These are phyloP conservation scores for Trichacis sp. DNA, from an alignment of 2,888 invertebrate species.

Conservation along the genomic window DNA sequence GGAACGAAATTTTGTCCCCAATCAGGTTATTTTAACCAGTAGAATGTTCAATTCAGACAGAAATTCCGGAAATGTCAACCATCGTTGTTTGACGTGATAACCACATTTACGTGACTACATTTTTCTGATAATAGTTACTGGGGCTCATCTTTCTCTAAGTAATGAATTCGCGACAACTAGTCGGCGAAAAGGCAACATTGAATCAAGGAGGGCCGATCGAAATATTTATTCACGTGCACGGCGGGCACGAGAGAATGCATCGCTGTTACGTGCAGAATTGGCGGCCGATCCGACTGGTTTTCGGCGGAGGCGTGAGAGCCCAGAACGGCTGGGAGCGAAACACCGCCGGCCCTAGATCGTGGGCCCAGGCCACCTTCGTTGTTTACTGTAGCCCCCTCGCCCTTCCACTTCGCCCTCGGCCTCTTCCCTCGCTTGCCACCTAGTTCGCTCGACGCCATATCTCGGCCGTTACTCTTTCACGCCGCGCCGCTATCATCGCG, in stretches of 20 bases:
- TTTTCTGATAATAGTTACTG: no score
- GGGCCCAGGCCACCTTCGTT: constrained; percentile 58
- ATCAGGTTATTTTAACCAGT: no score
- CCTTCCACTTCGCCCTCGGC: constrained; percentile 11
- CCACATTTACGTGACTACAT: no score
- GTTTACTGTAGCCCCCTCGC: constrained; percentile 51
- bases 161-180: no score
- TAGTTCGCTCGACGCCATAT: constrained; percentile 37
- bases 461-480: constrained; percentile 39
- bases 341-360: constrained; percentile 48
- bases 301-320: constrained; percentile 46
- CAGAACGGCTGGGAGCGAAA: constrained; percentile 33
- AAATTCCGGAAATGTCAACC: no score
- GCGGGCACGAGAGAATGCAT: not conserved
- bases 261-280: constrained; percentile 27
- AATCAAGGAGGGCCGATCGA: not conserved
- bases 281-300: constrained; percentile 42
- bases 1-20: no score
- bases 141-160: no score
- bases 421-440: constrained; percentile 27
- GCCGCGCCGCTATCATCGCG: constrained; percentile 32
- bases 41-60: no score
- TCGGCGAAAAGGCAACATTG: no score
- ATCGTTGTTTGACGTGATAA: no score
- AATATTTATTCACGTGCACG: constrained; percentile 36